A percentile compares a stretch with the other conserved stretches of the same genome.
Conservation (phyloP, 2,888 invertebrate genomes). For the Melieria crassipennis region DNA sequence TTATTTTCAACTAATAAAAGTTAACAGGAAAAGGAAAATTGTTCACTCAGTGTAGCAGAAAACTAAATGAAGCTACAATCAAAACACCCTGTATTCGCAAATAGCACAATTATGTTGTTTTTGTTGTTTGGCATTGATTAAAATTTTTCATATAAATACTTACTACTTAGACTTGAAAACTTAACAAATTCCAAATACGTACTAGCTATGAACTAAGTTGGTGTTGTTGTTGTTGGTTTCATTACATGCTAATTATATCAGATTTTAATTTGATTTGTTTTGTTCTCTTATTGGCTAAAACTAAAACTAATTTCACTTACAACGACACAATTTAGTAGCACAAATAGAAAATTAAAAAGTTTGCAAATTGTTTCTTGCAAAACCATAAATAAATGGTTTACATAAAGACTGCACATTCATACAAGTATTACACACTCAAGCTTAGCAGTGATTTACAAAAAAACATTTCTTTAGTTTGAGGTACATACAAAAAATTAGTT, state of each 20-base stretch:
- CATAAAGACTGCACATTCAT: too few species aligned
- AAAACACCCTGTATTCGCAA: background rate
- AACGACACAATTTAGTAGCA: background rate
- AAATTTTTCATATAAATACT: conserved; percentile 2
- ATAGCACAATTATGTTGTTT: background rate
- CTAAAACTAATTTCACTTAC: background rate
- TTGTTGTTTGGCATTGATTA: conserved; percentile 22
- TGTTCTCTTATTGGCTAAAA: background rate
- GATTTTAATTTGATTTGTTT: background rate
- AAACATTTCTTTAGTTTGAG: too few species aligned
- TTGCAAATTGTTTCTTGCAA: too few species aligned
- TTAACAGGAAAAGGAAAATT: conserved; percentile 1
- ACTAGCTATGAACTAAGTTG: conserved; percentile 24
- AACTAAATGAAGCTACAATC: conserved; percentile 29
- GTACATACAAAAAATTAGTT: too few species aligned
- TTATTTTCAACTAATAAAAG: background rate
- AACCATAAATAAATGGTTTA: too few species aligned
- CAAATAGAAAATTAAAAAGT: too few species aligned
- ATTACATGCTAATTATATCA: background rate
- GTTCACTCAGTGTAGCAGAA: background rate
- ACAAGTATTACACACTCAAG: too few species aligned
- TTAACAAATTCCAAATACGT: background rate
- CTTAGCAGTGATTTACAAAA: too few species aligned
- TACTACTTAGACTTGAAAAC: conserved; percentile 3
- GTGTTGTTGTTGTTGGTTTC: conserved; percentile 11